Evolutionary conservation across 2,888 invertebrate genomes (phyloP), one percentile per base, ranked within the genome.

Genomic region (Tachina fera): DNA sequence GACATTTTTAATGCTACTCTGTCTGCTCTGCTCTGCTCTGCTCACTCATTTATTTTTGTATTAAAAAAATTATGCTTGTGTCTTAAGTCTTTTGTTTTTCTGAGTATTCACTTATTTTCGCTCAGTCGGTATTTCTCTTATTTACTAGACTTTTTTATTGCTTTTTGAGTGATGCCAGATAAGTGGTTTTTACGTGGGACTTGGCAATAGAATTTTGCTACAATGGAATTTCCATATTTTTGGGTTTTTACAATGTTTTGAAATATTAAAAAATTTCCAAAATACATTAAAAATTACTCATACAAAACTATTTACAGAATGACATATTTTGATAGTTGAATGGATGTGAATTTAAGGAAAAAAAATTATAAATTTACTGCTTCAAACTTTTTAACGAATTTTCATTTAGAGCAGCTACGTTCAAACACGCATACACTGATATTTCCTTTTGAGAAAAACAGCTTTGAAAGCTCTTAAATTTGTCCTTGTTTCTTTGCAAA

Each of bases 81-180:
- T 79, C 86, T 83, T 86, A 83, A 79, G 86, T 86, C 86, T 86
- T 86, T 76, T 45, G 86, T 79, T 86, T 82, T 19, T 53, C 9
- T 53, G n/a, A 72, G 56, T 43, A 65, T 70, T 11, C 11, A 49
- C 31, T 65, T 60, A 10, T 41, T 56, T 22, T 41, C 51, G 9
- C n/a, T 51, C 61, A 45, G 65, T 72, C 41, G 14, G 22, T 1
- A 13, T n/a, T 16, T 19, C 39, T 47, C 71, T 68, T 31, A 31
- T 31, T 31, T 31, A 6, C 31, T 31, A 31, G 31, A 31, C 13
- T 60, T 68, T 41, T 13, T 39, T 31, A 14, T 67, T 67, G n/a
- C 11, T 31, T 74, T 53, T 8, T 53, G 10, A 16, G 58, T 19
- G 65, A 43, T 80, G 65, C 71, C 79, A 65, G 45, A 79, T n/a